Evolutionary conservation across 2,888 invertebrate genomes (phyloP).

Genomic region (Volucella inflata): DNA sequence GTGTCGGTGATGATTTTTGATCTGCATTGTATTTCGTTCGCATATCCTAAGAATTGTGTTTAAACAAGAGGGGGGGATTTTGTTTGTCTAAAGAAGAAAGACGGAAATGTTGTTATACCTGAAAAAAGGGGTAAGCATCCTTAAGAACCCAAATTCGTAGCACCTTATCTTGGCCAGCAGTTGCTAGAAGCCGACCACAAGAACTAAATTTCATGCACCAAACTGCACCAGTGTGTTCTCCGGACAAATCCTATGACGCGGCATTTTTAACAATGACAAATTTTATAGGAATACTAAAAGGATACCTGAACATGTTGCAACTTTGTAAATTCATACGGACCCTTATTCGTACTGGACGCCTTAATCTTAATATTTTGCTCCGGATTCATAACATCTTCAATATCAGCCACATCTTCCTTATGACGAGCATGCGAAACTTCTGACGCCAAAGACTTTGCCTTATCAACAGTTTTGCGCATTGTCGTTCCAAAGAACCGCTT

Average conservation of each 20-base stretch:
- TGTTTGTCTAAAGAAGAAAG: constrained; percentile 10
- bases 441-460: constrained; percentile 94
- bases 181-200: constrained; percentile 96
- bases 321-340: constrained; percentile 97
- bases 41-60: constrained; percentile 89
- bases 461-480: constrained; percentile 95
- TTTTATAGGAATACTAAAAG: background rate
- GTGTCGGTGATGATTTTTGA: constrained; percentile 94
- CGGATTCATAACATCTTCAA: constrained; percentile 91
- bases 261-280: background rate
- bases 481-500: constrained; percentile 94
- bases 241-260: constrained; percentile 88
- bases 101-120: constrained; percentile 84
- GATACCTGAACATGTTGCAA: constrained; percentile 94
- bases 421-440: constrained; percentile 94
- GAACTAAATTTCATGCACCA: constrained; percentile 99
- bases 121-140: constrained; percentile 95
- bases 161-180: constrained; percentile 98
- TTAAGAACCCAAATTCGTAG: constrained; percentile 97
- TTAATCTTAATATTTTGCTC: constrained; percentile 94
- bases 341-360: constrained; percentile 97
- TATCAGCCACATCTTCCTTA: constrained; percentile 93
- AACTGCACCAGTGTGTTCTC: constrained; percentile 95
- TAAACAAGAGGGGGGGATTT: background rate
- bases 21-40: constrained; percentile 96